A percentile compares a stretch with the other conserved stretches of the same genome.
These are phyloP conservation scores for Verasper variegatus DNA, from an alignment of 2,113 vertebrate genomes.

Conservation along the genomic window DNA sequence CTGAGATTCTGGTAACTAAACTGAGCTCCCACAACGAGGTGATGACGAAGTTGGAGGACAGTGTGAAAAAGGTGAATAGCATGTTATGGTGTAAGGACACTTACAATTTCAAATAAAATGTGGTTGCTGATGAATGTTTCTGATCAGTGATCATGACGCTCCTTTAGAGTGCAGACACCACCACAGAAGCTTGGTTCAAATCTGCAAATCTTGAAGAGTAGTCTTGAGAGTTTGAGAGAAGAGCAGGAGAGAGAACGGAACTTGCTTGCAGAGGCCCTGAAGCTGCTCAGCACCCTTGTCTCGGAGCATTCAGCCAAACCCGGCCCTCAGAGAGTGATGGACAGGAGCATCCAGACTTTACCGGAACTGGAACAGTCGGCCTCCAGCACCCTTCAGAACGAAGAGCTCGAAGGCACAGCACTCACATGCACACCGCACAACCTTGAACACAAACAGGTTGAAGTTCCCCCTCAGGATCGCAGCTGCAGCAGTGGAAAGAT, in stretches of 20 bases:
- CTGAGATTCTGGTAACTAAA: conserved; percentile 68
- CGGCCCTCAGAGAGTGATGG: conserved; percentile 37
- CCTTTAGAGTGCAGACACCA: conserved; percentile 58
- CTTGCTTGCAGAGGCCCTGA: conserved; percentile 72
- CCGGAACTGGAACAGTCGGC: conserved; percentile 28
- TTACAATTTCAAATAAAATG: conserved; percentile 2
- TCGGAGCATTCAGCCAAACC: conserved; percentile 47
- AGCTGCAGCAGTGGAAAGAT: conserved; percentile 6
- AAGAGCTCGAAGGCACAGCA: conserved; percentile 25
- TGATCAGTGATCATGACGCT: conserved; percentile 8
- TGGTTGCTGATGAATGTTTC: background rate
- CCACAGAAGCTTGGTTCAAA: conserved; percentile 64
- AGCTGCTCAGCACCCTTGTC: conserved; percentile 67
- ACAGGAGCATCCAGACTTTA: conserved; percentile 74
- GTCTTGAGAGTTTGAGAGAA: conserved; percentile 68
- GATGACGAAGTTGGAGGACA: conserved; percentile 67
- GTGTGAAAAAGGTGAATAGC: conserved; percentile 72
- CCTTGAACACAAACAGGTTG: conserved; percentile 14
- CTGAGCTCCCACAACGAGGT: conserved; percentile 65
- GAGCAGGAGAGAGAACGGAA: conserved; percentile 69
- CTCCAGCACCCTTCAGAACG: conserved; percentile 29
- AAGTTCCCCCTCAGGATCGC: background rate
- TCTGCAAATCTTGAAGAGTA: conserved; percentile 66
- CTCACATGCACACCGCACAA: background rate
- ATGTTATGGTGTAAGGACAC: background rate